Percentiles rank a stretch among this genome's conserved stretches.
Evolutionary conservation across 2,888 invertebrate species (phyloP).

Genomic region (Temnothorax ravouxi): DNA sequence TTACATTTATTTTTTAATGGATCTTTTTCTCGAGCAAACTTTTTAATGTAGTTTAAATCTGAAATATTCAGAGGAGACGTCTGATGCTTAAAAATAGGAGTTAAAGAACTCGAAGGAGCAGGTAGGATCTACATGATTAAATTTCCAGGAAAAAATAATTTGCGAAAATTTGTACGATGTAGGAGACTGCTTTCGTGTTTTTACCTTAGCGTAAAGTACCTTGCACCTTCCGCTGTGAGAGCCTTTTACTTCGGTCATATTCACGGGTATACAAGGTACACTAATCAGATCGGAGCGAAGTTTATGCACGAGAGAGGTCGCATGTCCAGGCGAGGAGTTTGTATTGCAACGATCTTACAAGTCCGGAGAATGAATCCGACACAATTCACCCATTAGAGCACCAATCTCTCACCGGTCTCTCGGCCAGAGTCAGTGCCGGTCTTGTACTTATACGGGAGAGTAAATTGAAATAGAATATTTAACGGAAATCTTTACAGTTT

Average conservation of each 20-base stretch:
- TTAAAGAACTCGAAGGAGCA: not conserved
- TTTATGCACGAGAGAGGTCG: slow-evolving; percentile 29
- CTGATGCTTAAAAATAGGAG: not conserved
- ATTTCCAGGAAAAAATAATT: not conserved
- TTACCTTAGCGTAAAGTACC: not conserved
- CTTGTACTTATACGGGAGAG: not conserved
- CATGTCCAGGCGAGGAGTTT: slow-evolving; percentile 24
- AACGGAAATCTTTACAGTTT: not conserved
- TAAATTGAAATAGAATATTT: slow-evolving; percentile 5
- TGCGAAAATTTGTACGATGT: not conserved
- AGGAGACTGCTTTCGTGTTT: not conserved
- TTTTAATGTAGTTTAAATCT: not conserved
- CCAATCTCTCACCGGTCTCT: not conserved
- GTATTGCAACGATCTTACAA: slow-evolving; percentile 27
- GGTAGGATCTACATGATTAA: not conserved
- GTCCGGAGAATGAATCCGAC: slow-evolving; percentile 31
- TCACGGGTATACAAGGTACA: not conserved
- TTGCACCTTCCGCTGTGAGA: slow-evolving; percentile 1
- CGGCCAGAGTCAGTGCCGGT: not conserved
- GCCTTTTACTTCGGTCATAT: not conserved
- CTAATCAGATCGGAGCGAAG: slow-evolving; percentile 36
- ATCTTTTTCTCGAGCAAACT: not conserved
- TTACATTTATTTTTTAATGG: not conserved
- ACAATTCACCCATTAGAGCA: slow-evolving; percentile 36
- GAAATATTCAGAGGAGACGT: not conserved